Evolutionary conservation across 2,113 vertebrate genomes (phyloP).

Genomic region (Vidua chalybeata): DNA sequence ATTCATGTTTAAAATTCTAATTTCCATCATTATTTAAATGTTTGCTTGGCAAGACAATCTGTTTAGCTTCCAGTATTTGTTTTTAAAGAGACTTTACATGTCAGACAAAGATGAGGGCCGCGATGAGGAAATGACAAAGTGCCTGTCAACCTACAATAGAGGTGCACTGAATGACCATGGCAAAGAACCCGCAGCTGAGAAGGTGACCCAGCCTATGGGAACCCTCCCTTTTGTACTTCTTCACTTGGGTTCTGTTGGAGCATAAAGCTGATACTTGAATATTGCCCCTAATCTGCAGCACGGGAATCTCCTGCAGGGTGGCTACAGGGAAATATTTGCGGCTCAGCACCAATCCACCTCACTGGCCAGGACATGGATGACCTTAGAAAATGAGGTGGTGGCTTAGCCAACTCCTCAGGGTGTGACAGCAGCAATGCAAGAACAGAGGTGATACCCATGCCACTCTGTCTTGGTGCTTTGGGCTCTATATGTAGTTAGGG

Average conservation of each 20-base stretch:
- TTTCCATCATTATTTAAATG: conserved; percentile 58
- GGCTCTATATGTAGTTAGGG: not conserved
- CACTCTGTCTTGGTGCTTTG: fast-evolving
- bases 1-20: conserved; percentile 41
- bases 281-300: fast-evolving
- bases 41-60: conserved; percentile 44
- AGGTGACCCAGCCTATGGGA: not conserved
- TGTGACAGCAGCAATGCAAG: not conserved
- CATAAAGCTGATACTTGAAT: not conserved
- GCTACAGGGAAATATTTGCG: not conserved
- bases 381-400: not conserved
- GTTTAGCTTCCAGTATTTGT: conserved; percentile 66
- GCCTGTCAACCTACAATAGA: not conserved
- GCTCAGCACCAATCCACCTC: not conserved
- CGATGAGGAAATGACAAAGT: not conserved
- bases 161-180: not conserved
- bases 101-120: not conserved
- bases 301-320: not conserved
- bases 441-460: not conserved
- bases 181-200: not conserved
- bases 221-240: not conserved
- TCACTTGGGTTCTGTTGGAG: not conserved
- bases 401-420: not conserved
- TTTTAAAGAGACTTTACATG: not conserved
- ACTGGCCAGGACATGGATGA: not conserved